Evolutionary conservation across 2,888 invertebrate species (phyloP), one percentile per base, ranked within the genome.

Genomic region (Anthophora plumipes): DNA sequence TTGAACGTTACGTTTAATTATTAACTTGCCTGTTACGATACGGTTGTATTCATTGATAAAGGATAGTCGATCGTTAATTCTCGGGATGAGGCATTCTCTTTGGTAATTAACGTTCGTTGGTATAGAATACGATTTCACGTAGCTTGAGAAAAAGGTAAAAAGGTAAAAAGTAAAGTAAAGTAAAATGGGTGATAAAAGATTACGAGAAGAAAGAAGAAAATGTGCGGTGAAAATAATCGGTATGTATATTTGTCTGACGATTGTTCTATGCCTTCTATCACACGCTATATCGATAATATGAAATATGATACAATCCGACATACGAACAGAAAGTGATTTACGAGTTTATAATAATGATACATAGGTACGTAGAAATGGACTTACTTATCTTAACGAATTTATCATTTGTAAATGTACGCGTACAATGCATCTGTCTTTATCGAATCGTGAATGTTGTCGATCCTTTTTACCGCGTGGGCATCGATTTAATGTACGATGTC

Each of bases 31-130:
- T 25, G 3, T n/a, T 20, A 20, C 3, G 12, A 5, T 50, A 59
- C 7, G 48, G 37, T 39, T 50, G 31, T n/a, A 31, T 3, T 4
- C 31, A 4, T 31, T 31, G 31, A 31, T 54, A 52, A 11, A 48
- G 7, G 37, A 14, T 17, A 9, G 8, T 69, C 9, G 12, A 68
- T 60, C 7, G 6, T 59, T 31, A 14, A 20, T 37, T 55, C 12
- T 64, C 31, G 20, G 37, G 11, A 43, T 66, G 31, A 31, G 31
- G 31, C 31, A 46, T 64, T 66, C 46, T 20, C 74, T 88, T 76
- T 89, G 89, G 85, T 80, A n/a, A 84, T 89, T 89, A 85, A 87
- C 79, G 64, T 43, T 78, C 55, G 55, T 72, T 20, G 80, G 59
- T 46, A 83, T 76, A 84, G 71, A 82, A 79, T 80, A 67, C 50